Percentiles rank a stretch among this genome's conserved stretches.
These are phyloP conservation scores for Pammene fasciana DNA, from an alignment of 2,888 invertebrate species.

Conservation along the genomic window DNA sequence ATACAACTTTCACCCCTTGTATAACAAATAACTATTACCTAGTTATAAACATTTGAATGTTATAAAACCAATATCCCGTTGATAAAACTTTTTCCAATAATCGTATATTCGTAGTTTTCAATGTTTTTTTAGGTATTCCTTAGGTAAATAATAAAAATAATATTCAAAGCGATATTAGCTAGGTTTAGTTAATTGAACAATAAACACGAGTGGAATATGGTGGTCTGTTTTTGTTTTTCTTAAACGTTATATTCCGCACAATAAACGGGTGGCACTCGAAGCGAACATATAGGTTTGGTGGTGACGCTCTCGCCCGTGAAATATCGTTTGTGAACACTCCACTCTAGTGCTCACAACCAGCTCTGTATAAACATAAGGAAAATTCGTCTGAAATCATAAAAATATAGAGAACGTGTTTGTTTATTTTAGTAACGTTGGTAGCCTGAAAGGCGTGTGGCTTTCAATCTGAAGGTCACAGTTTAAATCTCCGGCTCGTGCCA, in stretches of 20 bases:
- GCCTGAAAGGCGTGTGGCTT: background rate
- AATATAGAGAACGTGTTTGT: background rate
- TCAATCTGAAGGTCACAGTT: no score
- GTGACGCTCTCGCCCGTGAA: conserved; percentile 36
- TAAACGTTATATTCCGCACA: conserved; percentile 4
- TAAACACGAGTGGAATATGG: background rate
- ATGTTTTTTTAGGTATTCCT: no score
- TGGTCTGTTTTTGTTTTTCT: background rate
- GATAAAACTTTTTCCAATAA: no score
- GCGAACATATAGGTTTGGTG: conserved; percentile 27
- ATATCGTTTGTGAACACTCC: conserved; percentile 36
- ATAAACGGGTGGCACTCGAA: conserved; percentile 22
- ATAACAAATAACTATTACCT: no score
- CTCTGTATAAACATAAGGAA: conserved; percentile 21
- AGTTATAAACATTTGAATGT: no score
- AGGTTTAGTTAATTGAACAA: background rate
- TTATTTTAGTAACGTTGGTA: background rate
- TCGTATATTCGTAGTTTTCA: no score
- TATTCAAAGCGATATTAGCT: no score
- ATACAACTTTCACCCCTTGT: no score
- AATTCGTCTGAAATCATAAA: background rate
- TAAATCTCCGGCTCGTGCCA: no score
- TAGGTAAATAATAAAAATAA: no score
- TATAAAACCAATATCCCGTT: no score
- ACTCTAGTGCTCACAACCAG: conserved; percentile 28